Base-by-base conservation (phyloP, 1,140 invertebrate genomes). In the Sycobia sp. region DNA sequence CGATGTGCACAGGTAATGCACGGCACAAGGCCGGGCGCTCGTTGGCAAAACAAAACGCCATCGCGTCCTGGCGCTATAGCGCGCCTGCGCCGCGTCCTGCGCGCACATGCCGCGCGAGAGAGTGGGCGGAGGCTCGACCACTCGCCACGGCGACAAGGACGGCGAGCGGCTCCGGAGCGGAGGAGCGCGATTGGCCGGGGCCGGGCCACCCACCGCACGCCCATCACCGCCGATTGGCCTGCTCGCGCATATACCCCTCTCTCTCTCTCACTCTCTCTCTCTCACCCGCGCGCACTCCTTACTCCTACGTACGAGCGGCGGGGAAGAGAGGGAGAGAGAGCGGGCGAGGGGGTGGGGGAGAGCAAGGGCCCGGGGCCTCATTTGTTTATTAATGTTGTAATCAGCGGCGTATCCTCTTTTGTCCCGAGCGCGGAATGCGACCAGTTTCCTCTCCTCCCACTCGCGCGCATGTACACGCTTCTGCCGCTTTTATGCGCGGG, bases 341-440 rank as follows among this genome's bases (percentile, higher is more conserved):
- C n/a, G n/a, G n/a, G n/a, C n/a, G n/a, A n/a, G n/a, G n/a, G n/a
- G n/a, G n/a, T 41, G 22, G 29, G 32, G 36, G 23, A 32, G 9
- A 10, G 18, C 32, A 41, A 16, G 36, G 76, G 76, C 77, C 77
- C 74, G 68, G 69, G 75, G 78, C 72, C 76, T 81, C 80, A 82
- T 82, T 82, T 80, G 79, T 80, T 81, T 82, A 82, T 82, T 82
- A 82, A 81, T 81, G 78, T 79, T 78, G 79, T 81, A 82, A 82
- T 82, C 78, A 80, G 71, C 71, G 73, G 76, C 71, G 71, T 75
- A 79, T 79, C 73, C 75, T 77, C 80, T 77, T 76, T 77, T 77
- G 76, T 78, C 73, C 75, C 72, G 72, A 71, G 73, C 71, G 69
- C 69, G 77, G 77, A 78, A 78, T 78, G 77, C 76, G 75, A 74